These are phyloP conservation scores for Apodemus speciosus DNA, from an alignment of 2,113 vertebrate genomes.

Conservation along the genomic window DNA sequence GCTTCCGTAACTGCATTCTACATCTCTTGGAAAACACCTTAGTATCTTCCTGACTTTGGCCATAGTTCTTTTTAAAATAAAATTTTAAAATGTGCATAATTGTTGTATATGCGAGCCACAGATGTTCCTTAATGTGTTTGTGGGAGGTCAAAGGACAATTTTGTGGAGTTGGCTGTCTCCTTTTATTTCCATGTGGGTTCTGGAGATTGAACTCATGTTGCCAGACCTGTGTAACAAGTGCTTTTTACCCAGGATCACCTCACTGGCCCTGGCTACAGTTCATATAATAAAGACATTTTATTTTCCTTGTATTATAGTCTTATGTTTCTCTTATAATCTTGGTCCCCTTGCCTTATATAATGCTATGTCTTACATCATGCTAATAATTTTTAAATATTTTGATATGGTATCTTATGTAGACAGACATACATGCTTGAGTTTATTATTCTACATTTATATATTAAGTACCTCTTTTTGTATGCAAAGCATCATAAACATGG, in stretches of 20 bases:
- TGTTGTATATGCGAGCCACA: neutral
- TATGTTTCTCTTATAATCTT: conserved; percentile 21
- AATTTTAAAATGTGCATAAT: neutral
- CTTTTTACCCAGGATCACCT: neutral
- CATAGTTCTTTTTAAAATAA: conserved; percentile 12
- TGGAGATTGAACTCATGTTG: neutral
- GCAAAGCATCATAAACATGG: conserved; percentile 12
- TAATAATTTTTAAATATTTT: conserved; percentile 27
- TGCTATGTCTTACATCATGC: neutral
- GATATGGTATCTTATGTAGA: conserved; percentile 12
- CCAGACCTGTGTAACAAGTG: neutral
- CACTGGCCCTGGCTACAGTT: neutral
- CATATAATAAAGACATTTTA: conserved; percentile 7
- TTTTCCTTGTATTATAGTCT: neutral
- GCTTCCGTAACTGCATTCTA: neutral
- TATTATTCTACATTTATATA: conserved; percentile 24
- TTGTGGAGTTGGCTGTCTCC: neutral
- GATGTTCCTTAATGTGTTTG: neutral
- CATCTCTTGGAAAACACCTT: conserved; percentile 7
- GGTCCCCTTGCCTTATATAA: neutral
- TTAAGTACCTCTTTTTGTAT: neutral
- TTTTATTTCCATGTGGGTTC: neutral
- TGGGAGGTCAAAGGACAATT: neutral
- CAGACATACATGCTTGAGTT: conserved; percentile 11
- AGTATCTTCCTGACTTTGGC: neutral